phyloP scores from a whole-genome alignment of 2,797 vertebrate species.

The Tenualosa thibaudeaui region DNA sequence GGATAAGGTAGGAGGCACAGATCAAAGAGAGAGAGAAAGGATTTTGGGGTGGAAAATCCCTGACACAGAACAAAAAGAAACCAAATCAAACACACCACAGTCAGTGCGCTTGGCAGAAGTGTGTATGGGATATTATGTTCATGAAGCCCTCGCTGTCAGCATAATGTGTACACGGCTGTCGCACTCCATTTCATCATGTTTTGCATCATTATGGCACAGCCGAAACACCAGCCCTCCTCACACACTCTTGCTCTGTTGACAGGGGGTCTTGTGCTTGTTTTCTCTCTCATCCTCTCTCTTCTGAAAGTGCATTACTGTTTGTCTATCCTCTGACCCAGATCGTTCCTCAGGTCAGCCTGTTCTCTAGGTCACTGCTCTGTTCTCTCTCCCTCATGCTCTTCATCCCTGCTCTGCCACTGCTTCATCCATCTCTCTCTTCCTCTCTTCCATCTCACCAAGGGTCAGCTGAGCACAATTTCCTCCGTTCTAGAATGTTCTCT shows the following conservation, averaged over 20 bases:
- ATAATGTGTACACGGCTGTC: constrained; percentile 12
- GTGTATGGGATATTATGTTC: constrained; percentile 22
- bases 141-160: neutral
- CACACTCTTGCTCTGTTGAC: neutral
- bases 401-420: neutral
- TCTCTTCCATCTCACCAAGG: neutral
- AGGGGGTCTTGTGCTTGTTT: neutral
- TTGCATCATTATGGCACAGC: neutral
- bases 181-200: constrained; percentile 13
- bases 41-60: constrained; percentile 4
- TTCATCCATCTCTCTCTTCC: neutral
- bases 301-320: neutral
- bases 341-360: constrained; percentile 4
- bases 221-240: neutral
- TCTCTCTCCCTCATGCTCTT: neutral
- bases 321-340: constrained; percentile 1
- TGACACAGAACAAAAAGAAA: constrained; percentile 7
- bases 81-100: neutral
- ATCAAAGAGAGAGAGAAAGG: constrained; percentile 1
- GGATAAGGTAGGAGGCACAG: neutral
- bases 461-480: neutral
- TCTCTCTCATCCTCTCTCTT: neutral
- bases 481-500: neutral
- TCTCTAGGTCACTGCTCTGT: constrained; percentile 12
- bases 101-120: neutral